Evolutionary conservation across 2,797 vertebrate genomes (phyloP).

Genomic region (Steatocranus sp.): DNA sequence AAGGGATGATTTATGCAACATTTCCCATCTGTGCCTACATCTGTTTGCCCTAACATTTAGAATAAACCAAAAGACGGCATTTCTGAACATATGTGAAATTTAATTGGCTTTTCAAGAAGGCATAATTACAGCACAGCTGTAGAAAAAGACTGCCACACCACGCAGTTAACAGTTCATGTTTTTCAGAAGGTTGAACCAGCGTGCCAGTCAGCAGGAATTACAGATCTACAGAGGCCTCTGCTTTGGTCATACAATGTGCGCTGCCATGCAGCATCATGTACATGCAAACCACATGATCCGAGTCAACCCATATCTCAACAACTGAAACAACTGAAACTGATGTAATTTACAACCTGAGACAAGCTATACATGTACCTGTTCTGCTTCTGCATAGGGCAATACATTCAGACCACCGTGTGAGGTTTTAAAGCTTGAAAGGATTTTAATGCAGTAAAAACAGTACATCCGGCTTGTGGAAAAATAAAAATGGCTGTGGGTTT

Average conservation of each 20-base stretch:
- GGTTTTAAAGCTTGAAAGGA: neutral
- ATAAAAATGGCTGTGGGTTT: neutral
- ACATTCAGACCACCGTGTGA: neutral
- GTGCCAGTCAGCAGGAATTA: slow-evolving; percentile 5
- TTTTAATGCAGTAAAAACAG: neutral
- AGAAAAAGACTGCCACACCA: slow-evolving; percentile 12
- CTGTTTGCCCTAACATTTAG: slow-evolving; percentile 11
- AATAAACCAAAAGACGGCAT: slow-evolving; percentile 23
- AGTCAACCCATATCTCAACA: neutral
- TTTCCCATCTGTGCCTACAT: slow-evolving; percentile 5
- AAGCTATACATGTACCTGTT: neutral
- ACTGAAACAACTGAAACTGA: neutral
- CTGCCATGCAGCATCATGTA: neutral
- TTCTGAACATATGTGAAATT: slow-evolving; percentile 59
- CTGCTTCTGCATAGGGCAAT: neutral
- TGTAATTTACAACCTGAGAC: neutral
- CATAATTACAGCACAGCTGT: slow-evolving; percentile 61
- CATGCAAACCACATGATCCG: slow-evolving; percentile 4
- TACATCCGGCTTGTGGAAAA: neutral
- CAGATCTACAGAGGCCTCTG: neutral
- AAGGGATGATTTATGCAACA: neutral
- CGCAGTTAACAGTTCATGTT: slow-evolving; percentile 41
- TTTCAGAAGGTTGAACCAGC: slow-evolving; percentile 26
- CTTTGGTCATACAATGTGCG: neutral
- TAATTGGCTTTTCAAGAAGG: slow-evolving; percentile 57